These are phyloP conservation scores for Probaryconus sp. DNA, from an alignment of 1,140 invertebrate genomes.

Conservation along the genomic window DNA sequence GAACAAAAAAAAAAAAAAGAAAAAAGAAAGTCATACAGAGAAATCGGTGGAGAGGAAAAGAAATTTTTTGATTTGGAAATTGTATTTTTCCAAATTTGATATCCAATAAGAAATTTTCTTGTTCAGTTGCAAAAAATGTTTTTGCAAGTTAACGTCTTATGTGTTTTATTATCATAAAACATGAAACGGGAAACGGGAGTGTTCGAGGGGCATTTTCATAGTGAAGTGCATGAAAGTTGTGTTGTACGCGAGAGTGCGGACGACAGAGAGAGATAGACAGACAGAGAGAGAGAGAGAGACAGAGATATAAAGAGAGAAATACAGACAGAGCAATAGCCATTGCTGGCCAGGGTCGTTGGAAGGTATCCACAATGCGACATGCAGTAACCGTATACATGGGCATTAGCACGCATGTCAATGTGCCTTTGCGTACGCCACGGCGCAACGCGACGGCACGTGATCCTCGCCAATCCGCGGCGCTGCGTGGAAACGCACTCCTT, in stretches of 20 bases:
- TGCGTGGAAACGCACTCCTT: too few relatives aligned
- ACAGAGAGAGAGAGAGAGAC: too few relatives aligned
- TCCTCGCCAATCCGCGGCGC: conserved; percentile 19
- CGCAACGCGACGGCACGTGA: conserved; percentile 32
- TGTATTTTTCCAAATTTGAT: too few relatives aligned
- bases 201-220: conserved; percentile 62
- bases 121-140: too few relatives aligned
- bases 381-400: conserved; percentile 48
- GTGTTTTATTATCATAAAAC: conserved; percentile 55
- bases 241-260: too few relatives aligned
- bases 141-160: conserved; percentile 33
- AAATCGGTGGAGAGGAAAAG: too few relatives aligned
- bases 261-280: too few relatives aligned
- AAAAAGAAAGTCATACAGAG: too few relatives aligned
- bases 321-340: conserved; percentile 62
- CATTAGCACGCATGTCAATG: conserved; percentile 61
- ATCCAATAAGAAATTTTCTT: too few relatives aligned
- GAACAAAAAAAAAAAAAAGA: too few relatives aligned
- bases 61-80: too few relatives aligned
- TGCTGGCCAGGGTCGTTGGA: conserved; percentile 64
- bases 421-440: conserved; percentile 43
- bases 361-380: conserved; percentile 58
- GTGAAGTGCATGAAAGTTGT: conserved; percentile 66
- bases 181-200: conserved; percentile 55
- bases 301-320: conserved; percentile 55